A percentile compares a stretch with the other conserved stretches of the same genome.
phyloP scores from a whole-genome alignment of 2,888 invertebrate species.

The Drosophila koepferae region DNA sequence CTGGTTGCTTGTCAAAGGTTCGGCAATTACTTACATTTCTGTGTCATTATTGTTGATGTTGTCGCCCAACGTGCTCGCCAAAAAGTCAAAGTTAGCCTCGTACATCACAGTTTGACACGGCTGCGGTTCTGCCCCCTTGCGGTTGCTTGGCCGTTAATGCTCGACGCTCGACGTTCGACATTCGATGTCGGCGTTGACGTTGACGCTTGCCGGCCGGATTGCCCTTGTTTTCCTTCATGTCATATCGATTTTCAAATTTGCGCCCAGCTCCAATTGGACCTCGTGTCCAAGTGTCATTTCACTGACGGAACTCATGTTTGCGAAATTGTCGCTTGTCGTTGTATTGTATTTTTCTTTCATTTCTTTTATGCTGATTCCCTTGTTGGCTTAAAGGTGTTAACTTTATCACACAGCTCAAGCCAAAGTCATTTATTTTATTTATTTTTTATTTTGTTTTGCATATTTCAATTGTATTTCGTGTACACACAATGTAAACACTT shows the following conservation, averaged over 20 bases:
- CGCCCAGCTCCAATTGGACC: constrained; percentile 62
- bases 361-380: constrained; percentile 53
- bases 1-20: constrained; percentile 54
- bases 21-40: constrained; percentile 67
- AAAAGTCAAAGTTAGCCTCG: constrained; percentile 58
- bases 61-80: constrained; percentile 7
- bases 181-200: constrained; percentile 31
- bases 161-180: not conserved
- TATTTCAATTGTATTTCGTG: constrained; percentile 43
- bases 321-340: constrained; percentile 49
- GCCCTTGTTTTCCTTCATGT: constrained; percentile 71
- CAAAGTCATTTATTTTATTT: constrained; percentile 2
- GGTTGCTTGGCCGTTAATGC: constrained; percentile 42
- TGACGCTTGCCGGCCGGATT: constrained; percentile 46
- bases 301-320: constrained; percentile 72
- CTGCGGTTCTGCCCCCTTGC: constrained; percentile 35
- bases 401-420: constrained; percentile 64
- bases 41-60: constrained; percentile 50
- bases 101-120: constrained; percentile 51
- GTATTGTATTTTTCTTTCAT: constrained; percentile 19
- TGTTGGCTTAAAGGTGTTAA: constrained; percentile 78
- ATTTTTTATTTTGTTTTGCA: constrained; percentile 23
- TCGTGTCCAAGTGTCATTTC: constrained; percentile 72
- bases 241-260: constrained; percentile 77
- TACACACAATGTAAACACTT: constrained; percentile 66